Evolutionary conservation across 2,113 vertebrate genomes (phyloP).

Genomic region (Archocentrus centrarchus): DNA sequence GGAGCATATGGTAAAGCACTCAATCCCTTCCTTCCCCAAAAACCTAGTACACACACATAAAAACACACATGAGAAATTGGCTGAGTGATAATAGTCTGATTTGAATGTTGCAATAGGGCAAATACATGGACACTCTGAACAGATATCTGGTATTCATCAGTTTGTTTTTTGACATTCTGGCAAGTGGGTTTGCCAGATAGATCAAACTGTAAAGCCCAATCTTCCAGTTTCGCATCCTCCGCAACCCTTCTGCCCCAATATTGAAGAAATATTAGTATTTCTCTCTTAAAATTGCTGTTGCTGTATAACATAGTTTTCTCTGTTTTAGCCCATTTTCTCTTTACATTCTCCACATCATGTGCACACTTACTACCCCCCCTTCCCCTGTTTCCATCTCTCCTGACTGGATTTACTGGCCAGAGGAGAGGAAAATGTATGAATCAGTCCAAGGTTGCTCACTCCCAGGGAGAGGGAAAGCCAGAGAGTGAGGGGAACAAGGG

Average conservation of each 20-base stretch:
- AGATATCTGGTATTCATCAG: constrained; percentile 1
- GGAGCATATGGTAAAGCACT: constrained; percentile 74
- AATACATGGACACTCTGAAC: background rate
- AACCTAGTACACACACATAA: constrained; percentile 17
- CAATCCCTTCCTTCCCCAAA: constrained; percentile 29
- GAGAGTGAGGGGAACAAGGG: constrained; percentile 45
- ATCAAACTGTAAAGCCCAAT: background rate
- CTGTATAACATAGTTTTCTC: background rate
- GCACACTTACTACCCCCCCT: background rate
- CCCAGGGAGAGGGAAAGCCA: constrained; percentile 64
- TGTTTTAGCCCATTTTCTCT: constrained; percentile 12
- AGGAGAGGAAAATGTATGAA: constrained; percentile 85
- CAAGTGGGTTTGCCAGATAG: background rate
- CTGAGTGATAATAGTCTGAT: constrained; percentile 17
- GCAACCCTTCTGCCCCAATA: background rate
- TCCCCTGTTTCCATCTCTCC: constrained; percentile 43
- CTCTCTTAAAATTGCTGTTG: background rate
- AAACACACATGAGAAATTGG: constrained; percentile 15
- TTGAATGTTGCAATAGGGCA: background rate
- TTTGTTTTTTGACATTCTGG: background rate
- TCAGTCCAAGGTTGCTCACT: constrained; percentile 73
- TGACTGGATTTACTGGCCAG: constrained; percentile 78
- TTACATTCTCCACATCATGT: constrained; percentile 42
- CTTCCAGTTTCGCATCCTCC: background rate
- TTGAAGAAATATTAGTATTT: background rate